Percentiles rank a stretch among this genome's conserved stretches.
phyloP scores from a whole-genome alignment of 2,888 invertebrate species.

The Frankliniella fusca region DNA sequence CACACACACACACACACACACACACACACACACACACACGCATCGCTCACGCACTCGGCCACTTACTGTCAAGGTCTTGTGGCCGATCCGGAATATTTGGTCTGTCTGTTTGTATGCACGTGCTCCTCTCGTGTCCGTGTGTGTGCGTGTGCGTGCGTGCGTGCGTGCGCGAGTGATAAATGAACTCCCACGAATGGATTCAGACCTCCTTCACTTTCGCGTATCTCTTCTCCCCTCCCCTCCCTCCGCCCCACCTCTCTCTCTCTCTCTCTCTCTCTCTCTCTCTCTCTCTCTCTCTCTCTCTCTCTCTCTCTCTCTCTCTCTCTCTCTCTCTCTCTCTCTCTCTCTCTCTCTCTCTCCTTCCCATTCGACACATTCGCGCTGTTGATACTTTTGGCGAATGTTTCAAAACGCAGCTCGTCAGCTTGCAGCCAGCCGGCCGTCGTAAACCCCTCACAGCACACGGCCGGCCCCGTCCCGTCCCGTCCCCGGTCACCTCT shows the following conservation, averaged over 20 bases:
- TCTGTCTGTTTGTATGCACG: not conserved
- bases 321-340: not conserved
- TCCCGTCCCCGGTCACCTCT: no score
- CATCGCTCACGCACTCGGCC: not conserved
- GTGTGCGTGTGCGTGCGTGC: not conserved
- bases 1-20: not conserved
- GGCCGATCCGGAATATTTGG: not conserved
- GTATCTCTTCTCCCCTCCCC: not conserved
- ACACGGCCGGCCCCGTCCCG: no score
- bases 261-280: not conserved
- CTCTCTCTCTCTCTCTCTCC: not conserved
- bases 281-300: not conserved
- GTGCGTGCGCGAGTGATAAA: not conserved
- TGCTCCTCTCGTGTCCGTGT: not conserved
- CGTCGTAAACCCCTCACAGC: no score
- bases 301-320: not conserved
- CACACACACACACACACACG: not conserved
- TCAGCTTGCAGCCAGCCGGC: no score
- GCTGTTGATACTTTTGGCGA: no score
- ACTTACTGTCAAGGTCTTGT: no score
- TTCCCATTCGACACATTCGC: no score
- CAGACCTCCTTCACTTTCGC: not conserved
- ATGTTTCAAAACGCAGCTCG: no score
- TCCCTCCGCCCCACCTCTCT: not conserved
- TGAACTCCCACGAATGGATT: conserved; percentile 6